These are phyloP conservation scores for Pseudomyrmex pallidus DNA, from an alignment of 1,140 invertebrate species.

Conservation along the genomic window DNA sequence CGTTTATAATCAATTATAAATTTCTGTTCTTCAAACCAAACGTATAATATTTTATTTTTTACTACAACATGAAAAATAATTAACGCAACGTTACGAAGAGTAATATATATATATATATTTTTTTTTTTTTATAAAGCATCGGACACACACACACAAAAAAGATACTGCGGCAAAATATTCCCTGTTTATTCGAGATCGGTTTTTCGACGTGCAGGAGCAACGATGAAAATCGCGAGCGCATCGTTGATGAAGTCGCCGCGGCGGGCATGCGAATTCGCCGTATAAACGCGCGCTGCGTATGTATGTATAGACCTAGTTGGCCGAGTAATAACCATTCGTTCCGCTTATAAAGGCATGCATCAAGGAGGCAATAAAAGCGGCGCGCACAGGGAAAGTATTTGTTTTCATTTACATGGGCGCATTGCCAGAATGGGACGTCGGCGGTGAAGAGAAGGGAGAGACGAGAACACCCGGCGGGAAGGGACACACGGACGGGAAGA, in stretches of 20 bases:
- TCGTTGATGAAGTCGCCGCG: conserved; percentile 25
- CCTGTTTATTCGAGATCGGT: neutral
- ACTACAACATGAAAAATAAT: no score
- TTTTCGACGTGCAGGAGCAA: conserved; percentile 12
- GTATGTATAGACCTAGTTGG: conserved; percentile 76
- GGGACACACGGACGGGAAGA: conserved; percentile 34
- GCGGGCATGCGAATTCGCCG: conserved; percentile 35
- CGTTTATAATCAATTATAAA: no score
- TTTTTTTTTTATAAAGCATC: no score
- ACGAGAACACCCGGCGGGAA: conserved; percentile 21
- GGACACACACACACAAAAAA: no score
- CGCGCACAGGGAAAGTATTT: conserved; percentile 79
- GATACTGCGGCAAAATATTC: neutral
- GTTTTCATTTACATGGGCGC: conserved; percentile 83
- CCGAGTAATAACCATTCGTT: conserved; percentile 82
- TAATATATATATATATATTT: no score
- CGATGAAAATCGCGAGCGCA: neutral
- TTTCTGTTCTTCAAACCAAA: no score
- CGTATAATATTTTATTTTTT: no score
- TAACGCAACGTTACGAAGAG: no score
- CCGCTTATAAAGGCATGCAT: conserved; percentile 82
- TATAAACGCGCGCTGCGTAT: conserved; percentile 68
- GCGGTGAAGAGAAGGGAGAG: neutral
- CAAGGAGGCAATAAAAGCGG: conserved; percentile 81
- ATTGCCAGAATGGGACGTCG: conserved; percentile 77